Evolutionary conservation across 2,797 vertebrate genomes (phyloP), one percentile per base, ranked within the genome.

Genomic region (Cebuella pygmaea): DNA sequence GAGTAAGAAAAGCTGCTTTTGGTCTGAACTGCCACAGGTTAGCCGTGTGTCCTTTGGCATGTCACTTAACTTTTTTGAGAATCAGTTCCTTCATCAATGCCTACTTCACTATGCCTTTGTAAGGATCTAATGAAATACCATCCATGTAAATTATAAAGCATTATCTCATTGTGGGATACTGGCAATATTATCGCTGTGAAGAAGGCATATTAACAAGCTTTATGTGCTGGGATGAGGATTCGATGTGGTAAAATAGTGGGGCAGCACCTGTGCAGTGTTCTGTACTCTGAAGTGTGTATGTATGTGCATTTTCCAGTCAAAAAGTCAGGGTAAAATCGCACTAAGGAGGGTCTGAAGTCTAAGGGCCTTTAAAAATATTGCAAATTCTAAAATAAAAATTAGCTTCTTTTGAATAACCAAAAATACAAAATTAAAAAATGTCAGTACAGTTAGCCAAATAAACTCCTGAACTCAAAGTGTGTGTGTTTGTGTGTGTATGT

Each of bases 361-460:
- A 97, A 97, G 79, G 90, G 83, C 92, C 95, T 97, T 94, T 93
- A 97, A 95, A 98, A 97, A 97, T 92, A 95, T 30, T 97, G 70
- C 93, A 96, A 98, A 96, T 96, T 96, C 83, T n/a, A 2, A 93
- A 93, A 57, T 86, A 92, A 92, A 97, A 97, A 41, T 67, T 50
- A 55, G 2, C 50, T 61, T 36, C 72, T 86, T 96, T 46, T 84
- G 57, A 93, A 74, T 84, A 94, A 90, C 72, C 59, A 15, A 89
- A 93, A 84, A 67, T 26, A 96, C 72, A 94, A 55, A 91, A 48
- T 33, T 64, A 4, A 26, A 82, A 95, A 59, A 36, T 55, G 30
- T 79, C 78, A 72, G 61, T 90, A 79, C 93, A 93, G 87, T 97
- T 97, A 86, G 84, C 70, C 87, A 95, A 64, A 59, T 90, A 94